Evolutionary conservation across 1,140 invertebrate species (phyloP).

Genomic region (Hyphantria cunea): DNA sequence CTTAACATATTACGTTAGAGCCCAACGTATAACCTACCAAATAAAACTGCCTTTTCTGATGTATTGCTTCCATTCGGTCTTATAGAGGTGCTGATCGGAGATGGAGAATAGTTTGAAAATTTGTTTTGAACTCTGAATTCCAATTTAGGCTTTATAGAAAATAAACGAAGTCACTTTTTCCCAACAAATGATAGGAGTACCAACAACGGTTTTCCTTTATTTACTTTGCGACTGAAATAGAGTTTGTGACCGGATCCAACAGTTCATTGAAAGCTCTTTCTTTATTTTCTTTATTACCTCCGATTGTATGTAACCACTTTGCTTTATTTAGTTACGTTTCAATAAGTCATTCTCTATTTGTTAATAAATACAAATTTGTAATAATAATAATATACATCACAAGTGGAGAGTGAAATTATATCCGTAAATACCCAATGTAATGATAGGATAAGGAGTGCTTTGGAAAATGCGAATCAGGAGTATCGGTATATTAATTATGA

Average conservation of each 20-base stretch:
- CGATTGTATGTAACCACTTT: conserved; percentile 7
- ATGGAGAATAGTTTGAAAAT: conserved; percentile 24
- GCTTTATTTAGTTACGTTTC: background rate
- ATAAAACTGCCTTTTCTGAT: too few species aligned
- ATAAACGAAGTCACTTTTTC: conserved; percentile 35
- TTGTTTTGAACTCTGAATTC: conserved; percentile 16
- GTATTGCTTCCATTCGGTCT: too few species aligned
- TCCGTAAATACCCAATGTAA: too few species aligned
- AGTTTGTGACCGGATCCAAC: conserved; percentile 36
- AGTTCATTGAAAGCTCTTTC: conserved; percentile 30
- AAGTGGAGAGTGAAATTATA: too few species aligned
- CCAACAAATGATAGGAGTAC: conserved; percentile 24
- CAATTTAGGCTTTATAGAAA: conserved; percentile 34
- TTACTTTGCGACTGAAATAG: conserved; percentile 36
- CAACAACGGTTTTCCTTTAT: conserved; percentile 31
- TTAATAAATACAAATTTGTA: too few species aligned
- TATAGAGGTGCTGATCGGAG: conserved; percentile 5
- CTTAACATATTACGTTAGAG: background rate
- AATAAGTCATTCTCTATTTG: too few species aligned
- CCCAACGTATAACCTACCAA: too few species aligned
- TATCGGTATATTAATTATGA: too few species aligned
- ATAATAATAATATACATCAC: too few species aligned
- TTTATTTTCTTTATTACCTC: conserved; percentile 40
- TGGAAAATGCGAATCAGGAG: too few species aligned
- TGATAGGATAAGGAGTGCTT: too few species aligned